Percentiles rank a stretch among this genome's conserved stretches.
phyloP scores from a whole-genome alignment of 2,797 vertebrate species.

The Mormyrops boulengeri region DNA sequence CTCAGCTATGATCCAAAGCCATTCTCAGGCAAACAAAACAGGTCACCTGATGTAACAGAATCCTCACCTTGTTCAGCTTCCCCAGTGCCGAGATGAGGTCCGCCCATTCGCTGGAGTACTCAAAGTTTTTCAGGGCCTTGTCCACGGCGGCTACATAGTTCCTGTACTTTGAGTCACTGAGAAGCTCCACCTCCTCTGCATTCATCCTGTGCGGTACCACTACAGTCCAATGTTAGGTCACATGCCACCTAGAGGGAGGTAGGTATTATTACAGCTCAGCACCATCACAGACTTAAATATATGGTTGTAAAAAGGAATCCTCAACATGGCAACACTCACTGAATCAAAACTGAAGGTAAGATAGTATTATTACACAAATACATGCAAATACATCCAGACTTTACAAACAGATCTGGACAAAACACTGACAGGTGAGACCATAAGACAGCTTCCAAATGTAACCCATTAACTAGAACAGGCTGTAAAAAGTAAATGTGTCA shows the following conservation, averaged over 20 bases:
- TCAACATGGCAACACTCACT: background rate
- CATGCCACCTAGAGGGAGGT: slow-evolving; percentile 59
- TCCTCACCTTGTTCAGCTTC: slow-evolving; percentile 92
- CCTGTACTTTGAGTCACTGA: slow-evolving; percentile 96
- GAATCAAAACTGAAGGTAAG: background rate
- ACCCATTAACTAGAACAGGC: background rate
- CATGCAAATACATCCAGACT: background rate
- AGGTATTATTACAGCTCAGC: background rate
- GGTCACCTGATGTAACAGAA: no score
- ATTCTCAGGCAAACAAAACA: background rate
- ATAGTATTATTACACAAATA: background rate
- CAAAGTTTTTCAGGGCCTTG: slow-evolving; percentile 97
- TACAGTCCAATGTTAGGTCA: slow-evolving; percentile 67
- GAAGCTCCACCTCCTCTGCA: slow-evolving; percentile 93
- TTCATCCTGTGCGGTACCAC: slow-evolving; percentile 79
- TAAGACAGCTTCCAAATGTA: background rate
- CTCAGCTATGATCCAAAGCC: background rate
- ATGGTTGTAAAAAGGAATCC: background rate
- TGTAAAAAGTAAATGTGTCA: background rate
- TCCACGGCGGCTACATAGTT: slow-evolving; percentile 97
- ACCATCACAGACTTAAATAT: background rate
- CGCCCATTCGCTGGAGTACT: slow-evolving; percentile 99
- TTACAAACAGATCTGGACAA: background rate
- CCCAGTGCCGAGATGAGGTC: slow-evolving; percentile 97
- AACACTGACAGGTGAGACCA: background rate